phyloP scores from a whole-genome alignment of 2,797 vertebrate genomes.

The Onychomys arenicola region DNA sequence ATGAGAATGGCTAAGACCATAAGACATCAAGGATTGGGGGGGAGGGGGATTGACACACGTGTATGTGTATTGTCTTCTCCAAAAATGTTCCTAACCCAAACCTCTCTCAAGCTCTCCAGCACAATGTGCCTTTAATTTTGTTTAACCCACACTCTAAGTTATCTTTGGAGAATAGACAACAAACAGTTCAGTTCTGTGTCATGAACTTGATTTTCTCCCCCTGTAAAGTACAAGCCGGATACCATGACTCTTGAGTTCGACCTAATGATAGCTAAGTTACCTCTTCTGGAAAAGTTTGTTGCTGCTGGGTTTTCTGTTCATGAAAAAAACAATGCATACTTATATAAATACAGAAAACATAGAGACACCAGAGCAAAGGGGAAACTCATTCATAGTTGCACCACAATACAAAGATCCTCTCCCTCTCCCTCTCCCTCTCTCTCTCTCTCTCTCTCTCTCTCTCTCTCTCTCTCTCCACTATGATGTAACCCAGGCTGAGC shows the following conservation, averaged over 20 bases:
- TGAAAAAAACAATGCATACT: background rate
- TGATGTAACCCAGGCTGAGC: background rate
- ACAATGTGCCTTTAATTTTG: background rate
- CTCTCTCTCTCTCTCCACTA: background rate
- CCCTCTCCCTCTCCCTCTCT: no score
- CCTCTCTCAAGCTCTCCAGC: background rate
- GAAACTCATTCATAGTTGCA: background rate
- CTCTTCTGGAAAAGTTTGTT: background rate
- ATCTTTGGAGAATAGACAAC: background rate
- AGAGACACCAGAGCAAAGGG: conserved; percentile 16
- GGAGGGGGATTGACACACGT: background rate
- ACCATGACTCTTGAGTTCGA: background rate
- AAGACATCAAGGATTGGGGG: background rate
- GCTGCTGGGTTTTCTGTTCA: background rate
- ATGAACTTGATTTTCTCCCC: background rate
- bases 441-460: rapidly evolving
- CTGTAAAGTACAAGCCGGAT: conserved; percentile 34
- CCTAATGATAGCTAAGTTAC: background rate
- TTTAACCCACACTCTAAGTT: background rate
- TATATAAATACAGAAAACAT: conserved; percentile 6
- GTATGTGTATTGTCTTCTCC: background rate
- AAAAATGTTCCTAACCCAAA: background rate
- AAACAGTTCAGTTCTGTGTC: background rate
- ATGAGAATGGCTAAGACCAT: background rate
- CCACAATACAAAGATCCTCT: background rate